Conservation (phyloP, 2,797 vertebrate genomes). For the Siniperca obscura region DNA sequence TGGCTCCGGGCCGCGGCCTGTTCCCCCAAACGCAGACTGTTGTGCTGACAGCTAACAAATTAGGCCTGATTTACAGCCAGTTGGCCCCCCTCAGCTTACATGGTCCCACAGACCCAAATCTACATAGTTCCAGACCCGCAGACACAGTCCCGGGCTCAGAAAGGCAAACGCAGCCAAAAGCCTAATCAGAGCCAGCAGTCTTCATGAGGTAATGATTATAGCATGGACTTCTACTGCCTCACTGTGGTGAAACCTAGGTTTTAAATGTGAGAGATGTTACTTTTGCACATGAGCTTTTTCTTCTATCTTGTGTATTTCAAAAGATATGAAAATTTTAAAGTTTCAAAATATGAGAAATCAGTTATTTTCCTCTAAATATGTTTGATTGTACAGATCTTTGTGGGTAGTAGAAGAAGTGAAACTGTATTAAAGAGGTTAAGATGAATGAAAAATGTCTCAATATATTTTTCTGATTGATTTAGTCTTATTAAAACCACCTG, state of each 20-base stretch:
- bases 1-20: constrained; percentile 79
- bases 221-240: constrained; percentile 81
- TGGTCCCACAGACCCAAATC: constrained; percentile 82
- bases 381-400: background rate
- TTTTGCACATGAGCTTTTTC: background rate
- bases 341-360: background rate
- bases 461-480: constrained; percentile 4
- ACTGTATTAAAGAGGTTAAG: constrained; percentile 9
- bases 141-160: constrained; percentile 74
- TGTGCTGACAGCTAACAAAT: constrained; percentile 90
- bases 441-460: constrained; percentile 6
- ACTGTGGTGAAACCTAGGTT: constrained; percentile 75
- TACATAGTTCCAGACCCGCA: constrained; percentile 80
- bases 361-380: background rate
- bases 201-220: constrained; percentile 58
- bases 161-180: constrained; percentile 70
- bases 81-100: constrained; percentile 78
- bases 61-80: constrained; percentile 87
- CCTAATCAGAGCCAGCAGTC: constrained; percentile 72
- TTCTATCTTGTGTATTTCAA: constrained; percentile 23
- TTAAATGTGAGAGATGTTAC: background rate
- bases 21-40: constrained; percentile 83
- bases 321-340: constrained; percentile 15
- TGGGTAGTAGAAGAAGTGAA: background rate
- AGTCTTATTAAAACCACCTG: constrained; percentile 27